These are phyloP conservation scores for Leptura quadrifasciata DNA, from an alignment of 2,888 invertebrate genomes.

Conservation along the genomic window DNA sequence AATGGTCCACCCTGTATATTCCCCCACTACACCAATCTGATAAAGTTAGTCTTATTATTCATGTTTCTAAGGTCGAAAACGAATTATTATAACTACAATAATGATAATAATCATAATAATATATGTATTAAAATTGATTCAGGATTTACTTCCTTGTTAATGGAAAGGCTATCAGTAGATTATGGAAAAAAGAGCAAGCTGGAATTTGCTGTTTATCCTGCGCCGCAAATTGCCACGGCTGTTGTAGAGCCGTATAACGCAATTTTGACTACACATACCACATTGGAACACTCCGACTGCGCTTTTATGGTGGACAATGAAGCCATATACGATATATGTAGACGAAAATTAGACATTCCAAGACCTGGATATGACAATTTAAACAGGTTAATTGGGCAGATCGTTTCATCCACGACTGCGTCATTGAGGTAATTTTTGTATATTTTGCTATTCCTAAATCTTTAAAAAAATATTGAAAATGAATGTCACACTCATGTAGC, in stretches of 20 bases:
- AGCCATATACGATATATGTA: slow-evolving; percentile 90
- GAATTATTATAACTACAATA: background rate
- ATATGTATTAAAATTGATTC: background rate
- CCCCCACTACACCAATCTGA: no score
- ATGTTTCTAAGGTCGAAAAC: background rate
- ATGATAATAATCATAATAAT: no score
- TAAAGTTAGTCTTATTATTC: no score
- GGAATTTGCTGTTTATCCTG: slow-evolving; percentile 89
- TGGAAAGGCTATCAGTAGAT: slow-evolving; percentile 86
- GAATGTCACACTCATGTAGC: no score
- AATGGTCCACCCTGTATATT: no score
- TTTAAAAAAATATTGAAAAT: no score
- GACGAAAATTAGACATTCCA: slow-evolving; percentile 88
- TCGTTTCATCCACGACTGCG: slow-evolving; percentile 76
- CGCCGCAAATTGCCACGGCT: slow-evolving; percentile 75
- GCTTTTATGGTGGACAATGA: slow-evolving; percentile 93
- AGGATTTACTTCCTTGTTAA: slow-evolving; percentile 87
- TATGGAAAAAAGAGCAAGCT: slow-evolving; percentile 89
- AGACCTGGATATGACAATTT: slow-evolving; percentile 89
- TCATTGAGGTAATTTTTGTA: slow-evolving; percentile 76
- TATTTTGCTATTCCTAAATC: background rate
- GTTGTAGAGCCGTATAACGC: slow-evolving; percentile 80
- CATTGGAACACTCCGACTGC: slow-evolving; percentile 88
- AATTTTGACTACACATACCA: slow-evolving; percentile 83
- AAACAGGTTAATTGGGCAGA: slow-evolving; percentile 87